These are phyloP conservation scores for Manis crassicaudata DNA, from an alignment of 2,797 vertebrate genomes.

Conservation along the genomic window DNA sequence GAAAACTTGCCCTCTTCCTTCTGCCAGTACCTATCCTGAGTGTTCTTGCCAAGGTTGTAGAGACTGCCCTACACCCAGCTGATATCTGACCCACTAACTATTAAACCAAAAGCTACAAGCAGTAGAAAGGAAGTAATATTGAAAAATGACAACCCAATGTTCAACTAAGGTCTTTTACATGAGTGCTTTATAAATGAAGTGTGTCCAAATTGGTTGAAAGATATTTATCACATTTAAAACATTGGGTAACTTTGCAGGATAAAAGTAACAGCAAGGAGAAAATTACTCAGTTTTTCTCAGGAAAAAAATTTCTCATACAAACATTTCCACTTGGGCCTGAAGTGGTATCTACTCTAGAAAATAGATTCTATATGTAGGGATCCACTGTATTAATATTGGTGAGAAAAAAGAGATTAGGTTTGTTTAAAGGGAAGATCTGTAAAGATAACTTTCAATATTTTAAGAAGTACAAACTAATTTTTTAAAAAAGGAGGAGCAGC, in stretches of 20 bases:
- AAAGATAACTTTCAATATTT: slow-evolving; percentile 10
- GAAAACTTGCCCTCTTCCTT: not conserved
- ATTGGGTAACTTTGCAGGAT: not conserved
- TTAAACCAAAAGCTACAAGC: not conserved
- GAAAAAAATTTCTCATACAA: not conserved
- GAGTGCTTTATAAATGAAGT: not conserved
- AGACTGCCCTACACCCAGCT: not conserved
- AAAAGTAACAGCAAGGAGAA: not conserved
- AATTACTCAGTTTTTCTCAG: not conserved
- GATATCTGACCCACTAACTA: not conserved
- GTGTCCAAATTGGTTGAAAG: not conserved
- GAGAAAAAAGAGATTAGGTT: not conserved
- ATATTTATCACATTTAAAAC: not conserved
- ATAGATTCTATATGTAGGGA: not conserved
- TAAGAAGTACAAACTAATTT: not conserved
- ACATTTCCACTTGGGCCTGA: not conserved
- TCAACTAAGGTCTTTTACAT: not conserved
- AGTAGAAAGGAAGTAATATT: not conserved
- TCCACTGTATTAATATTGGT: not conserved
- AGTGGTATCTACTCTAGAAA: not conserved
- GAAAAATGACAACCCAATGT: not conserved
- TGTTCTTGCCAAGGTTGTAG: not conserved
- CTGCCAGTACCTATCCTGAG: not conserved
- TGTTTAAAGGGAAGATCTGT: slow-evolving; percentile 25
- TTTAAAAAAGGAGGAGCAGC: not conserved